Conservation (phyloP, 1,140 invertebrate genomes). For the Zeugodacus cucurbitae region DNA sequence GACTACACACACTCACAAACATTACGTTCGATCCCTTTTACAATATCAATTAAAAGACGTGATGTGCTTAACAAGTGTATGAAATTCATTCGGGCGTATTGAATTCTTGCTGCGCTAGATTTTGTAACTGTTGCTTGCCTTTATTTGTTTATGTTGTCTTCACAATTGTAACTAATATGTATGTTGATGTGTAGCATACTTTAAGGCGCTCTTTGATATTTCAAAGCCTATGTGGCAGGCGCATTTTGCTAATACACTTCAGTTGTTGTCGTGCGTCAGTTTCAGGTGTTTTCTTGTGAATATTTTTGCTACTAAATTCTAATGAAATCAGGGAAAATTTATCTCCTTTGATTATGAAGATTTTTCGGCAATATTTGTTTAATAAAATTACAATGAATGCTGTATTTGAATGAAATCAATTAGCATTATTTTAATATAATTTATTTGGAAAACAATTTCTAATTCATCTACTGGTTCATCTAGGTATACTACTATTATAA, state of each 20-base stretch:
- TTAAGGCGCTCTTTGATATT: background rate
- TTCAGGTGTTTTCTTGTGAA: background rate
- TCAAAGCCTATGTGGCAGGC: background rate
- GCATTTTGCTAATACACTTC: background rate
- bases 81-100: background rate
- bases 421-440: too few species aligned
- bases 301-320: background rate
- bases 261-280: background rate
- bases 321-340: background rate
- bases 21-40: background rate
- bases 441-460: too few species aligned
- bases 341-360: too few species aligned
- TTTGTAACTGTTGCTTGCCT: background rate
- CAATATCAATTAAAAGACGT: constrained; percentile 47
- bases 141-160: background rate
- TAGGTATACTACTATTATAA: too few species aligned
- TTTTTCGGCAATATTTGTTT: too few species aligned
- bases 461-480: too few species aligned
- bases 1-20: background rate
- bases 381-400: too few species aligned
- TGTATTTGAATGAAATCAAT: too few species aligned
- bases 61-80: constrained; percentile 39
- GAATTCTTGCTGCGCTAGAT: background rate
- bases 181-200: background rate
- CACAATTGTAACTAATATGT: background rate